Evolutionary conservation across 2,888 invertebrate species (phyloP), one percentile per base, ranked within the genome.

Genomic region (Caenorhabditis sp.): DNA sequence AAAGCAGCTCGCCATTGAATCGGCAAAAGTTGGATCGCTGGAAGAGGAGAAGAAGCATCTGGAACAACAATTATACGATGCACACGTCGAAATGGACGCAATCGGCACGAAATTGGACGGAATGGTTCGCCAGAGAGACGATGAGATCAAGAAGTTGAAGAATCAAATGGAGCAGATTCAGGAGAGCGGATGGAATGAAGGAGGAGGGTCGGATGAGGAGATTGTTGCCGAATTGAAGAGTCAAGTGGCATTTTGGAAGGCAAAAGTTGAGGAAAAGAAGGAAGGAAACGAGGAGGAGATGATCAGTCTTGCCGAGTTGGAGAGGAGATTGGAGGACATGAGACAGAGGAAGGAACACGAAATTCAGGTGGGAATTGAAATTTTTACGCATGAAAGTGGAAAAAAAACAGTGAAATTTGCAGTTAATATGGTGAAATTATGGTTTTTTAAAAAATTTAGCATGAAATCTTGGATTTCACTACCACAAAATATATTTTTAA

Each of bases 31-130:
- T 11, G 62, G 64, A 26, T 67, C 71, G 11, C 40, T 86, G 50
- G 70, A 76, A 18, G 67, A 62, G 9, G 78, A 84, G 5, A 78
- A 78, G 28, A 64, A 72, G 24, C 37, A 60, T 47, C 50, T 82
- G 53, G 88, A 88, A 40, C 85, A 89, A 47, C 87, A 88, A 68
- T 26, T 89, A 24, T 82, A 84, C 56, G 83, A 83, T 79, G 69
- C 69, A n/a, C 87, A 85, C 58, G 77, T 84, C 8, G 89, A 88
- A 76, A 84, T 87, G 84, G 89, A 89, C 50, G 69, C 84, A 13
- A 85, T 87, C 20, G 83, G 80, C 13, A 50, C 82, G 44, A 83
- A 83, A 65, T 84, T 85, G 56, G 80, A 82, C 44, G 70, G 64
- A 28, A 89, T 89, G 68, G 78, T 89, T n/a, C 56, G 68, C 9